Base-by-base conservation (phyloP, 1,140 invertebrate species). In the Drosophila sucinea region DNA sequence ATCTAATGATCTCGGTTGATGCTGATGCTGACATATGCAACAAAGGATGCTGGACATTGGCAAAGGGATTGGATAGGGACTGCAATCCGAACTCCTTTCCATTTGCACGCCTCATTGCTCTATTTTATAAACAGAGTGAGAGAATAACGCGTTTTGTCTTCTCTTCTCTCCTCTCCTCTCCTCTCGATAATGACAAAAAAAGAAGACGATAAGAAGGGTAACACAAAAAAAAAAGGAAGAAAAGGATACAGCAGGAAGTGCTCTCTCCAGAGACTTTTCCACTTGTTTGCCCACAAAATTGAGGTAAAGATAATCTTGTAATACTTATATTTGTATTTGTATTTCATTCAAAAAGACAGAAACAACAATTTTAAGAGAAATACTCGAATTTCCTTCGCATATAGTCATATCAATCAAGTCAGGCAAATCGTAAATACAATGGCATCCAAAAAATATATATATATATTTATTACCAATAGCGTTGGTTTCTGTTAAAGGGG, bases 281-380 rank as follows among this genome's bases (percentile, higher is more conserved):
- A 84, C 84, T 89, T 89, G 77, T 74, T 87, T 84, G 81, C 71
- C 80, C 84, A 79, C 84, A 89, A 79, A 79, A 81, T 83, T 60
- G 68, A 82, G 79, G 71, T 67, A 66, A 33, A 67, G 84, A 83
- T 87, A 83, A 87, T 83, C 76, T 68, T 79, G 73, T 89, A 83
- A 83, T 17, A 17, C 17, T 17, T 83, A 79, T 87, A 73, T 65
- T 51, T 63, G 25, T 86, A 76, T 58, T 51, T 56, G 30, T 17
- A 17, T 17, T 25, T 17, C 3, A 35, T 73, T 44, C 79, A 29
- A 11, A 27, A 27, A 54, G 1, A 54, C n/a, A 30, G 1, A 2
- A 11, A 56, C 4, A 17, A 32, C 17, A 56, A 56, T 27, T 2
- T 27, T 29, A 32, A 1, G 11, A 32, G 11, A 30, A 56, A 32